Evolutionary conservation across 2,888 invertebrate genomes (phyloP).

Genomic region (Dolichopus griseipennis): DNA sequence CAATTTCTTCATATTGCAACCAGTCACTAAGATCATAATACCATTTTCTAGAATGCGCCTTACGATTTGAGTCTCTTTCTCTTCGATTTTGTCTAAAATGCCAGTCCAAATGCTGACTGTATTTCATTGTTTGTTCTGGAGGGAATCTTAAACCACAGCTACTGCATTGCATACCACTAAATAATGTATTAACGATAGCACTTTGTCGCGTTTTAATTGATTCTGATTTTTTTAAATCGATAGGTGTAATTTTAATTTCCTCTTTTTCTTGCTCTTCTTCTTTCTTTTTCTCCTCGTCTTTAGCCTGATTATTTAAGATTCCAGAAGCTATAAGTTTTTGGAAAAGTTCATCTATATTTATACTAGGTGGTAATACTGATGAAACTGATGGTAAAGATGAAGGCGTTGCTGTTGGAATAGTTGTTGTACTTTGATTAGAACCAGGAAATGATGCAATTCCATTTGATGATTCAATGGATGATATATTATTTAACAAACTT

Average conservation of each 20-base stretch:
- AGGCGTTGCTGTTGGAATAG: constrained; percentile 42
- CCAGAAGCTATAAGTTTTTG: constrained; percentile 63
- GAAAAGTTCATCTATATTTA: constrained; percentile 73
- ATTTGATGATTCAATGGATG: background rate
- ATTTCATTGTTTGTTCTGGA: constrained; percentile 78
- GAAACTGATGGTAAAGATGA: constrained; percentile 50
- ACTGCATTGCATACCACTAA: constrained; percentile 90
- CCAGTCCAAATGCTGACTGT: constrained; percentile 96
- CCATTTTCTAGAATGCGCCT: constrained; percentile 80
- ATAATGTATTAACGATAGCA: constrained; percentile 60
- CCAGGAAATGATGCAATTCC: background rate
- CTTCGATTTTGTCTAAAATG: constrained; percentile 91
- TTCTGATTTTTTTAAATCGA: constrained; percentile 60
- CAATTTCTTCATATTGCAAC: constrained; percentile 90
- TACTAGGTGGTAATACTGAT: background rate
- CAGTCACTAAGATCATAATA: constrained; percentile 85
- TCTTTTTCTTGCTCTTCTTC: constrained; percentile 20
- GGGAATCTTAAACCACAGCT: constrained; percentile 93
- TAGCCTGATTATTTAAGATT: constrained; percentile 26
- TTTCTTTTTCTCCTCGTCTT: constrained; percentile 9
- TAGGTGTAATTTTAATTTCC: constrained; percentile 50
- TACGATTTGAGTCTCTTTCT: constrained; percentile 74
- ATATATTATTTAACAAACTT: background rate
- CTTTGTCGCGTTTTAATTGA: constrained; percentile 67
- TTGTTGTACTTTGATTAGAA: background rate